Evolutionary conservation across 1,140 invertebrate species (phyloP).

Genomic region (Lineus longissimus): DNA sequence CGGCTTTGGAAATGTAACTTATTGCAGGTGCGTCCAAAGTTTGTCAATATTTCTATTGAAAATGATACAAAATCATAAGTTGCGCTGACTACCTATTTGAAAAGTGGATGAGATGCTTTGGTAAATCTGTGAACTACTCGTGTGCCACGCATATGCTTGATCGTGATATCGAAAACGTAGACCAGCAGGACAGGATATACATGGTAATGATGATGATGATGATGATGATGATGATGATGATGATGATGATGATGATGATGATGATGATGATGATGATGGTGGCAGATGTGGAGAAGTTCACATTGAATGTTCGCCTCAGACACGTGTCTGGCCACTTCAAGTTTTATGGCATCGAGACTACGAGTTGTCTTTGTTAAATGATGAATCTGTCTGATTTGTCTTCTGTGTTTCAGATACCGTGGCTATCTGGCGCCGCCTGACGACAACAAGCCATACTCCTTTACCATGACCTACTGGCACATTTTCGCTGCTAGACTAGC

Average conservation of each 20-base stretch:
- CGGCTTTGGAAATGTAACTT: conserved; percentile 53
- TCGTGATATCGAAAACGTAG: too few species aligned
- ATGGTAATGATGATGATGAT: conserved; percentile 21
- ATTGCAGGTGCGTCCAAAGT: conserved; percentile 60
- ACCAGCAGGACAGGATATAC: too few species aligned
- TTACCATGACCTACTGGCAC: conserved; percentile 87
- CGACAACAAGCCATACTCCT: conserved; percentile 54
- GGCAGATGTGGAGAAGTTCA: too few species aligned
- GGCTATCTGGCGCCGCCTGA: conserved; percentile 30
- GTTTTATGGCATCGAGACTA: too few species aligned
- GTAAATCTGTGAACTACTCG: background rate
- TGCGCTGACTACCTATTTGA: too few species aligned
- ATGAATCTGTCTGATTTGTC: conserved; percentile 11
- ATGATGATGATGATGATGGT: conserved; percentile 26
- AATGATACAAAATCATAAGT: too few species aligned
- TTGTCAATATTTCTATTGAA: too few species aligned
- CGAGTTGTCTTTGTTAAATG: too few species aligned
- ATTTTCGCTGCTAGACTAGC: conserved; percentile 86
- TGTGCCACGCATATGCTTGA: background rate
- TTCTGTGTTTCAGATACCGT: conserved; percentile 38
- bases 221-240: conserved; percentile 24
- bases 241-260: conserved; percentile 21
- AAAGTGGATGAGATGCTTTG: background rate
- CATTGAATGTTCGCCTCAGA: too few species aligned
- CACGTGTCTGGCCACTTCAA: too few species aligned